Conservation (phyloP, 2,797 vertebrate species). For the Melopsittacus undulatus region DNA sequence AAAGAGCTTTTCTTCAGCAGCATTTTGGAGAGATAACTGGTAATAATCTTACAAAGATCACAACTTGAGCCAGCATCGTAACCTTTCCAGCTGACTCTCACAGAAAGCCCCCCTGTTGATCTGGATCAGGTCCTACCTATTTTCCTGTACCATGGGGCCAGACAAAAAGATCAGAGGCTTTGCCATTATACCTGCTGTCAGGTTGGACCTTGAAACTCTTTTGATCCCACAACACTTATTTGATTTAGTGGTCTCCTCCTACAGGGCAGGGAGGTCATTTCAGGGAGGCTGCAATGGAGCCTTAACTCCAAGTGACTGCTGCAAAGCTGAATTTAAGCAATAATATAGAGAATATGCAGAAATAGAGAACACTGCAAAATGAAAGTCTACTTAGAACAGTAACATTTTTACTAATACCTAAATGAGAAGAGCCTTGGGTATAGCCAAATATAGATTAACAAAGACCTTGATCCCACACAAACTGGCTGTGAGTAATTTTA, state of each 20-base stretch:
- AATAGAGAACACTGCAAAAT: neutral
- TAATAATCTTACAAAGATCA: neutral
- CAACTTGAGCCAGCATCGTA: rapidly evolving
- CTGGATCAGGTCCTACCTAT: neutral
- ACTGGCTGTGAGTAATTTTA: slow-evolving; percentile 53
- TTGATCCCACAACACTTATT: neutral
- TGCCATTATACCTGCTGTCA: neutral
- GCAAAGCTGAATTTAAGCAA: neutral
- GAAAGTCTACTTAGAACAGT: neutral
- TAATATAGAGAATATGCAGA: neutral
- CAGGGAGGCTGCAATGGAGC: neutral
- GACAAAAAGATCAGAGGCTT: neutral
- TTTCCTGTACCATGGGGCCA: neutral
- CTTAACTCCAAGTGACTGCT: neutral
- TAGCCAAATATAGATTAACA: slow-evolving; percentile 32
- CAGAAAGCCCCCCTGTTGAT: neutral
- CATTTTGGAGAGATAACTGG: neutral
- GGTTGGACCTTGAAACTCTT: neutral
- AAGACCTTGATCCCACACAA: slow-evolving; percentile 55
- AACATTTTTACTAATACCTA: slow-evolving; percentile 50
- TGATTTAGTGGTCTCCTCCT: neutral
- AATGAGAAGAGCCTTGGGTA: slow-evolving; percentile 24
- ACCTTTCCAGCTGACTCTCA: neutral
- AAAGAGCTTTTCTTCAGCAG: neutral
- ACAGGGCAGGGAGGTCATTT: neutral